Base-by-base conservation (phyloP, 2,797 vertebrate species). In the Neostethus bicornis region DNA sequence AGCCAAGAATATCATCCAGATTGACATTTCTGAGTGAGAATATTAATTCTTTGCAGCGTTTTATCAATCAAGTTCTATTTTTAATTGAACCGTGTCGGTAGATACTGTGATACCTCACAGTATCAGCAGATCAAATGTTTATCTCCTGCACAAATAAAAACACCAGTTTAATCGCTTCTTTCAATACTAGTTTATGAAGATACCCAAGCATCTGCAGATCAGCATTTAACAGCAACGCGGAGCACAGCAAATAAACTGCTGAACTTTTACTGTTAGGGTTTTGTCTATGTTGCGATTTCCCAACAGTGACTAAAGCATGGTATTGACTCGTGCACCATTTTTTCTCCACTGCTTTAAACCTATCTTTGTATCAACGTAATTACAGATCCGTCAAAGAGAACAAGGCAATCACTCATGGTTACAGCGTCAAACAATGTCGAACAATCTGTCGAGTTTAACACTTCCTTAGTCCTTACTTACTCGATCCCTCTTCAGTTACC, bases 401-500 rank as follows among this genome's bases (percentile, higher is more conserved):
- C 14, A 34, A 37, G 23, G 55, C 12, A 31, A 2, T 42, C 2
- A 2, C 11, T 32, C 12, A 2, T 14, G 25, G 25, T 41, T 37
- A 6, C n/a, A 39, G n/a, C 6, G 59, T 61, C 19, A 52, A 4
- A 13, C 2, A 14, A 16, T 16, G 11, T 31, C 6, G 5, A n/a
- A n/a, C n/a, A n/a, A n/a, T n/a, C n/a, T 38, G 16, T 41, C 21
- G 23, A 13, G 19, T 70, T 57, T 16, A 53, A 71, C 59, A 24
- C 1, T 9, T 71, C 60, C 46, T 28, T 34, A 24, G 25, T 67
- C 66, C 66, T 63, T 73, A 96, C 97, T 95, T 94, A 99, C 97
- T 94, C 87, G 97, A 98, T 87, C 97, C 97, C 83, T 99, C 97
- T 87, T 99, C 97, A 54, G 97, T 98, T 48, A 99, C 96, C 97